Evolutionary conservation across 1,140 invertebrate genomes (phyloP).

Genomic region (Caenorhabditis brenneri): DNA sequence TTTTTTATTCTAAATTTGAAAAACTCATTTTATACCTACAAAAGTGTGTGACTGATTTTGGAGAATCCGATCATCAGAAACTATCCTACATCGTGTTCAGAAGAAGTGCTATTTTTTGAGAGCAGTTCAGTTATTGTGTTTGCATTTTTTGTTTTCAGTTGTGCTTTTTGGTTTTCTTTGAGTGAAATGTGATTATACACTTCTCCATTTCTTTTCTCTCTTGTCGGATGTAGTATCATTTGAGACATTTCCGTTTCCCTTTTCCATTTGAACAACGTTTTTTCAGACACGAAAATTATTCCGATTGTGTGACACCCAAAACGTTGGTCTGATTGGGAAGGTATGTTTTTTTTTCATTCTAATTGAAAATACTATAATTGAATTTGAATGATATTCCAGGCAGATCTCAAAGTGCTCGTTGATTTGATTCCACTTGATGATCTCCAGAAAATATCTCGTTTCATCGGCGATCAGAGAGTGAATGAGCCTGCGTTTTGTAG

Average conservation of each 20-base stretch:
- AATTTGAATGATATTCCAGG: not conserved
- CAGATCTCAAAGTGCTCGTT: not conserved
- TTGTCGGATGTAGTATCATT: not conserved
- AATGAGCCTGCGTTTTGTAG: not conserved
- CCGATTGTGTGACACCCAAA: slow-evolving; percentile 3
- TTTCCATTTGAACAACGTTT: not conserved
- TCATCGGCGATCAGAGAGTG: not conserved
- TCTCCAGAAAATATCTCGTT: not conserved
- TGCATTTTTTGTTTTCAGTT: no score
- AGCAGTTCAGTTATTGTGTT: no score
- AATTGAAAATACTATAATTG: no score
- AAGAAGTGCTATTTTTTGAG: no score
- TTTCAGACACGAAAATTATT: slow-evolving; percentile 44
- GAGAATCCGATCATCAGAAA: not conserved
- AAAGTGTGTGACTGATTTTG: not conserved
- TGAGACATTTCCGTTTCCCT: not conserved
- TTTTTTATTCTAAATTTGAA: not conserved
- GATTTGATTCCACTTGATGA: not conserved
- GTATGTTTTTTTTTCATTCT: not conserved
- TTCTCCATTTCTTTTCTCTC: not conserved
- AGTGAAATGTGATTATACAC: slow-evolving; percentile 27
- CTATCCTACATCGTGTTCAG: not conserved
- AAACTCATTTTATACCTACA: not conserved
- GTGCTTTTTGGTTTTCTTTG: not conserved
- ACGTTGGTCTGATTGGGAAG: slow-evolving; percentile 23